Base-by-base conservation (phyloP, 2,888 invertebrate genomes). In the Teleogryllus oceanicus region DNA sequence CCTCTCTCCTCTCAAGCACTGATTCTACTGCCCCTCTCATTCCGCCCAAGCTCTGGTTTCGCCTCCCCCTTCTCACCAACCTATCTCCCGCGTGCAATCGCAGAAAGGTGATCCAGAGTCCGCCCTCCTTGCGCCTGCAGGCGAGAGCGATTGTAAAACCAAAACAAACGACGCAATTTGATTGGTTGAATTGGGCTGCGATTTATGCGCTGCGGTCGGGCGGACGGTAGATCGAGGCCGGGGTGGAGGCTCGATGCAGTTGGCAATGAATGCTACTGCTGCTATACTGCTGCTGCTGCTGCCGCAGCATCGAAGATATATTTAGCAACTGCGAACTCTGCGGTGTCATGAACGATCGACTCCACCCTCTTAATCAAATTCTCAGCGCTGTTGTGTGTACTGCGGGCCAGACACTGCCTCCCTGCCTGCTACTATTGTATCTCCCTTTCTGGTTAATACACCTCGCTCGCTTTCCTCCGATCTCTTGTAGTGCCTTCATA, bases 311-410 rank as follows among this genome's bases (percentile, higher is more conserved):
- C 62, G 62, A 62, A 62, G 62, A 62, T 62, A 62, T 16, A 62
- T 62, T 62, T 62, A 62, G 62, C 62, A 62, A 62, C 62, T n/a
- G n/a, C 62, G 62, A 62, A 62, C 62, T 62, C 62, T 13, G 62
- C n/a, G 62, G 62, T 62, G 62, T 62, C 62, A 62, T 62, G 62
- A n/a, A 62, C 62, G 62, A 62, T 18, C 62, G 62, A n/a, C 16
- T 13, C 16, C n/a, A n/a, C 16, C 62, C 62, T 62, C 62, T 62
- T 62, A 62, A 62, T 62, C 62, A 62, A 62, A 62, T 62, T 62
- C 62, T 16, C 11, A 62, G 62, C 62, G 62, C 62, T 62, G 62
- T 62, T 62, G 62, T 62, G 62, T 62, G n/a, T 12, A 16, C 62
- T 37, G 37, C 37, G n/a, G 62, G 62, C 62, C n/a, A 62, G 62